Evolutionary conservation across 2,888 invertebrate genomes (phyloP), one percentile per base, ranked within the genome.

Genomic region (Blastobasis adustella): DNA sequence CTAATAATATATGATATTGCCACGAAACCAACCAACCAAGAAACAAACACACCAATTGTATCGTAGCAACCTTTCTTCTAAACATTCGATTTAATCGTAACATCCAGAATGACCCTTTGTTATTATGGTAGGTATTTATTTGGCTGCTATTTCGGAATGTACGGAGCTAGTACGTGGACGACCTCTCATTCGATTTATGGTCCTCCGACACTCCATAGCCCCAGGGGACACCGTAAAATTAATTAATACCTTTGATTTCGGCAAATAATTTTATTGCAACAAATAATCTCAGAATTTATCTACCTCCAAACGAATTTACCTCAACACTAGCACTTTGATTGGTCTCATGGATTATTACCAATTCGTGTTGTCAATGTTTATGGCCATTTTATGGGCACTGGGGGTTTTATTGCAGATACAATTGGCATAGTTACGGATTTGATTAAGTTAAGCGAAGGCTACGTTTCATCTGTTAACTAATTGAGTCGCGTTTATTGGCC

Each of bases 311-410:
- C 23, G 23, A 23, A 23, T 23, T 23, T 23, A 23, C 23, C 23
- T 23, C 23, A 23, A 23, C 23, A 23, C 23, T 23, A 23, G 23
- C 65, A 62, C 66, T 72, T 74, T 77, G 83, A 85, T 84, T 82
- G 83, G 84, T 67, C 70, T 66, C 70, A 61, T 75, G 63, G 74
- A 77, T 84, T 83, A 85, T 83, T 85, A 84, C 82, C 67, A 84
- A 84, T 85, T 86, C 84, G 84, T 82, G 77, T 76, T 83, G 82
- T 84, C 85, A 79, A 82, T 85, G 84, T 86, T 87, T 87, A 87
- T 80, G 75, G 66, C 71, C 63, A 57, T 84, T 87, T 87, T 86
- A 87, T 83, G 81, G 76, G 69, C 75, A 66, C 71, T 76, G 71
- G 73, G 70, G 76, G 69, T 82, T 85, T 86, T 87, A 87, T 85